Evolutionary conservation across 2,797 vertebrate species (phyloP).

Genomic region (Dryobates pubescens): DNA sequence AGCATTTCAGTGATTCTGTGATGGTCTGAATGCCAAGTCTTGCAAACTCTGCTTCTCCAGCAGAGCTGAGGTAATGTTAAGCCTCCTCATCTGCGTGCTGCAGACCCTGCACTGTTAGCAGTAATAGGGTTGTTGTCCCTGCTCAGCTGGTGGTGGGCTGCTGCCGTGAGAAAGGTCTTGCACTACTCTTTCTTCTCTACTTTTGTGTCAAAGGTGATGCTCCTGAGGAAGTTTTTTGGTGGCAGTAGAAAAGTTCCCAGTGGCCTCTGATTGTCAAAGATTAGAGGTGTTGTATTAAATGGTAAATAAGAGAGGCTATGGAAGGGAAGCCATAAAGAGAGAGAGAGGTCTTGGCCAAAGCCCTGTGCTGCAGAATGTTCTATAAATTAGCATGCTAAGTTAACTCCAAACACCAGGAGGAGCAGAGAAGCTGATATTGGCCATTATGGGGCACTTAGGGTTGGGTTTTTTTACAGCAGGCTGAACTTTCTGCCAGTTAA

Average conservation of each 20-base stretch:
- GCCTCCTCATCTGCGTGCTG: background rate
- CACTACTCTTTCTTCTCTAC: background rate
- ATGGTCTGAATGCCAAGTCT: background rate
- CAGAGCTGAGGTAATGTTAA: background rate
- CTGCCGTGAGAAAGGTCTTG: accelerated
- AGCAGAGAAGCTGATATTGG: background rate
- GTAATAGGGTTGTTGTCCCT: background rate
- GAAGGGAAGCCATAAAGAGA: background rate
- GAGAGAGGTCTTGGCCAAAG: background rate
- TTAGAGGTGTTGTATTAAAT: background rate
- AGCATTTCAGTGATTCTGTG: background rate
- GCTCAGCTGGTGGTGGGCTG: background rate
- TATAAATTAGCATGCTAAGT: constrained; percentile 38
- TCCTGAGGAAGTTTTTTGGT: background rate
- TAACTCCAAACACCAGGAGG: constrained; percentile 35
- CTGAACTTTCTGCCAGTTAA: constrained; percentile 66
- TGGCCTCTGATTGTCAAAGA: background rate
- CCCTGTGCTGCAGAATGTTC: background rate
- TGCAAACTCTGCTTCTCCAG: background rate
- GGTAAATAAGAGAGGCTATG: constrained; percentile 24
- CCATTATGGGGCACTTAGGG: constrained; percentile 34
- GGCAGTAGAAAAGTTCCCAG: background rate
- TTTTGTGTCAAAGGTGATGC: background rate
- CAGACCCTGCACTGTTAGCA: background rate
- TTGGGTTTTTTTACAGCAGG: constrained; percentile 24